These are phyloP conservation scores for Basileuterus tristriatus DNA, from an alignment of 2,797 vertebrate genomes.

Conservation along the genomic window DNA sequence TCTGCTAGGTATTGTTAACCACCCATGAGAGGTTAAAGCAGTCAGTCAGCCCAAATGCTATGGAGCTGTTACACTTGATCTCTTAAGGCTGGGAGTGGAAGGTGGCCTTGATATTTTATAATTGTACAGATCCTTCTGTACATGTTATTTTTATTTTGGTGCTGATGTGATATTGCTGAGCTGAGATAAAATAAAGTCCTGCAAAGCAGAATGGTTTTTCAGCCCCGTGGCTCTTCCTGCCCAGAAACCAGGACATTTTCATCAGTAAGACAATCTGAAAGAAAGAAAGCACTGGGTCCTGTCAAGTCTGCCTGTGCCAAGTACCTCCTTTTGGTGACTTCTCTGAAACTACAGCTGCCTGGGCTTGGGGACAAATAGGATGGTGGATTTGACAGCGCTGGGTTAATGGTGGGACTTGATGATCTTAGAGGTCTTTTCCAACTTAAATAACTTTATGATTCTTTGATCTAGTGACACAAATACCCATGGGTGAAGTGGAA, in stretches of 20 bases:
- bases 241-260: not conserved
- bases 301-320: not conserved
- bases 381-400: not conserved
- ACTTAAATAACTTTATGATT: not conserved
- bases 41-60: not conserved
- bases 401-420: accelerated
- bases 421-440: not conserved
- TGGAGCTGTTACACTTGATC: not conserved
- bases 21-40: not conserved
- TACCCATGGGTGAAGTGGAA: not conserved
- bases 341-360: not conserved
- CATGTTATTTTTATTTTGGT: not conserved
- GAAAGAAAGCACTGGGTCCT: not conserved
- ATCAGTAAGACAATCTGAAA: not conserved
- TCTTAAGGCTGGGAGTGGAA: not conserved
- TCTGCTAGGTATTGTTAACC: not conserved
- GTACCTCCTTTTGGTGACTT: not conserved
- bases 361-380: not conserved
- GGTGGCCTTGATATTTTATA: not conserved
- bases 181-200: not conserved
- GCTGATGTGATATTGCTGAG: not conserved
- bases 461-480: not conserved
- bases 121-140: not conserved
- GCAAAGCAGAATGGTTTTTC: not conserved
- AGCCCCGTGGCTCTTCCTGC: not conserved